Base-by-base conservation (phyloP, 2,797 vertebrate genomes). In the Champsocephalus esox region DNA sequence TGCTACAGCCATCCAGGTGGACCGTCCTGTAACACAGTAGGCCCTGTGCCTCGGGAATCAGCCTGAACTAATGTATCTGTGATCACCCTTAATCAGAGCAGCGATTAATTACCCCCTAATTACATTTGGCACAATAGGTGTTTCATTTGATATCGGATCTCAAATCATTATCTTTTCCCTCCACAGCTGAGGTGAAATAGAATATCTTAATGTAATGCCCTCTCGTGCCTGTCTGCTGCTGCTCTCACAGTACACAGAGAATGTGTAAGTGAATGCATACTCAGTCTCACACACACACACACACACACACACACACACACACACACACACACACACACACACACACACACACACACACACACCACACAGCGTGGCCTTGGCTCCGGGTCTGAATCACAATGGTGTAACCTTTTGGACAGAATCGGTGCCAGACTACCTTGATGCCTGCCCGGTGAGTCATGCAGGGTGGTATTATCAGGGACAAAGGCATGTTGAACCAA, bases 71-170 rank as follows among this genome's bases (percentile, higher is more conserved):
- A 60, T 52, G 6, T 54, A 72, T 78, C 61, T 73, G 75, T 58
- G 68, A 82, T 79, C 78, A 17, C 6, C 58, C 62, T 79, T 63
- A 85, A 85, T 86, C 77, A 70, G 74, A 55, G 63, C 38, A 52
- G 43, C 58, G 62, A 86, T 86, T 77, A 89, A 84, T 83, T 48
- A 70, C 75, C 73, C 61, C 52, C 64, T 82, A 74, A 86, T 92
- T 84, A 86, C 73, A 89, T 80, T 38, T 19, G 48, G 4, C 63
- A 55, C 64, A 77, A 76, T 83, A 79, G 80, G 80, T 84, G 71
- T 79, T 87, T 86, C 88, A 90, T 89, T 70, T 62, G 61, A 74
- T 75, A 70, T 81, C 72, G 65, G 70, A 75, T 83, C 54, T 71
- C 70, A 87, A 87, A 87, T 82, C 77, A 89, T 88, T 75, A 16